Base-by-base conservation (phyloP, 2,113 vertebrate genomes). In the Aphyosemion australe region DNA sequence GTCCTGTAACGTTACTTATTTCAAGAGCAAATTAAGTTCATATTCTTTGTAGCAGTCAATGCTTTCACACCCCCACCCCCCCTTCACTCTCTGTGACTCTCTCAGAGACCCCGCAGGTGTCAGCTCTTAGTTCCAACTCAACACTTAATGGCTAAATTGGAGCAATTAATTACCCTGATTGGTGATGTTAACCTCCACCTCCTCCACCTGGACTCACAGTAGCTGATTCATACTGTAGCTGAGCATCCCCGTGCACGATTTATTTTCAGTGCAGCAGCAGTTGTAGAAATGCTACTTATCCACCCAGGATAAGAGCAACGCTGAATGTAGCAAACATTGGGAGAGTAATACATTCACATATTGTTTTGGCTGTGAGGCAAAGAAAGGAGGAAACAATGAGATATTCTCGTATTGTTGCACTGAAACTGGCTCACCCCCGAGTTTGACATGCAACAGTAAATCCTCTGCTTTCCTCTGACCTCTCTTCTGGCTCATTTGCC, bases 81-180 rank as follows among this genome's bases (percentile, higher is more conserved):
- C 64, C 67, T 5, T 62, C 56, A 42, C 39, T 76, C 48, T 69
- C 42, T 63, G 56, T 48, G 42, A 47, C 59, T 76, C 73, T 62
- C 60, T 60, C 57, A 1, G 69, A 60, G 71, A 78, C 71, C 74
- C 55, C 10, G 69, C 81, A 83, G 79, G 83, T 84, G 70, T 81
- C 83, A 60, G 59, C 64, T 60, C 66, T 65, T 21, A 1, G 26
- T 75, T 74, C 69, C 69, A 73, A 59, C 75, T 77, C 59, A 71
- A 82, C 81, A 72, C 80, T 57, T 79, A 85, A 87, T 80, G 79
- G 79, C 83, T 83, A 87, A 88, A 86, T 87, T 80, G 79, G 69
- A 69, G 72, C 72, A 77, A 86, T 87, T 83, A 86, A 79, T 84
- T 84, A 86, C 64, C 49, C 56, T 68, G 79, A 85, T 86, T 65